These are phyloP conservation scores for Gnathonemus longibarbis DNA, from an alignment of 2,113 vertebrate species.

Conservation along the genomic window DNA sequence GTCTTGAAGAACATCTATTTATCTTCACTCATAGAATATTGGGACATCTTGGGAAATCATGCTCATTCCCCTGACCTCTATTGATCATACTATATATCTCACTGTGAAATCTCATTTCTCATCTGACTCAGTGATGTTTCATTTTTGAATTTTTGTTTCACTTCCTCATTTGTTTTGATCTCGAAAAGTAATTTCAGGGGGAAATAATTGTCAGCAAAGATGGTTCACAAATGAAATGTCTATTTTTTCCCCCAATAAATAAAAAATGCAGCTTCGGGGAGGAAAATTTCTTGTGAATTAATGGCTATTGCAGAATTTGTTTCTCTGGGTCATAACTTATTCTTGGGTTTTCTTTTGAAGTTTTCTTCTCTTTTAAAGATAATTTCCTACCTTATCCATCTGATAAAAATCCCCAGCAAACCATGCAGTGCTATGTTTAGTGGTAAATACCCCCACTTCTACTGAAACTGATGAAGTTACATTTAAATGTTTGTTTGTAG, in stretches of 20 bases:
- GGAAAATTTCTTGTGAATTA: neutral
- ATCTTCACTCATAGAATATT: slow-evolving; percentile 8
- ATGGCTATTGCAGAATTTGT: neutral
- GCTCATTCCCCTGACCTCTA: neutral
- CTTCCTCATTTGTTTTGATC: neutral
- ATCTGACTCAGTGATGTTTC: neutral
- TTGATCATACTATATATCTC: neutral
- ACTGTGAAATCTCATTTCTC: neutral
- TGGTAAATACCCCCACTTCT: neutral
- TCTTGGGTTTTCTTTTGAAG: neutral
- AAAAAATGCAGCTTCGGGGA: neutral
- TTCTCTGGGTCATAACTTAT: neutral
- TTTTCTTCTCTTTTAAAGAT: neutral
- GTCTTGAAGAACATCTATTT: neutral
- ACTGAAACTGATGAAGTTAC: neutral
- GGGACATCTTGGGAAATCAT: neutral
- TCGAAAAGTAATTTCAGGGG: neutral
- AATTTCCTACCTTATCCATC: neutral
- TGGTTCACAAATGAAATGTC: neutral
- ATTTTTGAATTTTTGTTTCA: neutral
- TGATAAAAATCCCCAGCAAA: neutral
- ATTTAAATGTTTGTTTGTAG: neutral
- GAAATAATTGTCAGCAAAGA: neutral
- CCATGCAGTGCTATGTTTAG: neutral
- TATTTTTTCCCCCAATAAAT: neutral